phyloP scores from a whole-genome alignment of 2,113 vertebrate genomes.

The Pollachius pollachius region DNA sequence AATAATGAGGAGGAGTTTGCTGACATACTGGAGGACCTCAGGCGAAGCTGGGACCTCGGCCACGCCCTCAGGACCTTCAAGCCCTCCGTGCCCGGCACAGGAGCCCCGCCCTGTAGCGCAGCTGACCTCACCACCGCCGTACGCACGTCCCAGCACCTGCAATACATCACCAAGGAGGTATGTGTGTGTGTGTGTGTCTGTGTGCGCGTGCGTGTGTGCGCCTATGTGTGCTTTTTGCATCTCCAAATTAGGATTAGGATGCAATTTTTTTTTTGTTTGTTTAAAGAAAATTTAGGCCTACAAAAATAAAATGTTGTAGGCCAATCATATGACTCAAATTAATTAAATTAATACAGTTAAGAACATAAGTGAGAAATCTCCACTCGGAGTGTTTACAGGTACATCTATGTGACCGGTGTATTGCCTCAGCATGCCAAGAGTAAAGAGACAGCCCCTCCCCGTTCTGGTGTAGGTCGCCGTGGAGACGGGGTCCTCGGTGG shows the following conservation, averaged over 20 bases:
- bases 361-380: no score
- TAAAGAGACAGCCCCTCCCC: background rate
- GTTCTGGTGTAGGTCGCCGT: conserved; percentile 72
- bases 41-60: conserved; percentile 81
- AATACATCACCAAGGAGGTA: conserved; percentile 85
- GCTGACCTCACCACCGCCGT: conserved; percentile 80
- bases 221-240: background rate
- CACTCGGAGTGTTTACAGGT: no score
- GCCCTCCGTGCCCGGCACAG: conserved; percentile 76
- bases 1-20: conserved; percentile 80
- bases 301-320: background rate
- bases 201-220: background rate
- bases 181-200: background rate
- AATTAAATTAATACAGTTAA: no score
- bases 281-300: no score
- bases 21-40: conserved; percentile 87
- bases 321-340: background rate
- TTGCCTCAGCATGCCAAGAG: no score
- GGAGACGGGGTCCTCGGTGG: conserved; percentile 77
- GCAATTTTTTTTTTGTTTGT: background rate
- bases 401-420: no score
- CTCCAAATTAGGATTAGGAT: no score
- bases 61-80: conserved; percentile 85
- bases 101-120: conserved; percentile 72
- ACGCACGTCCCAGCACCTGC: conserved; percentile 83